These are phyloP conservation scores for Drosophila punjabiensis DNA, from an alignment of 1,140 invertebrate species.

Conservation along the genomic window DNA sequence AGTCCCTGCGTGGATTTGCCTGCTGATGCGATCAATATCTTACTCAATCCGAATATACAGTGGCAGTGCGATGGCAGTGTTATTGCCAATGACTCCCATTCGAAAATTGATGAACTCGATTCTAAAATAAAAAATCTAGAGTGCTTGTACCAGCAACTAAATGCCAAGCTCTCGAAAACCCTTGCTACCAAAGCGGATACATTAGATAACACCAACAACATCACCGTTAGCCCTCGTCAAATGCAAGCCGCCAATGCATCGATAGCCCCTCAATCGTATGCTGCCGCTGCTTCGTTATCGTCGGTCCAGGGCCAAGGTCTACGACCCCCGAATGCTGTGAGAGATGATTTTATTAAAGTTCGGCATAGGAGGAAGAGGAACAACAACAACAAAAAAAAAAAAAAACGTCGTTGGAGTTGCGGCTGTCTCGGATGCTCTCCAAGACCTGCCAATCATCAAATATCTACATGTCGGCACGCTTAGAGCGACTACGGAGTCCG, in stretches of 20 bases:
- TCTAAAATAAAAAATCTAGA: not conserved
- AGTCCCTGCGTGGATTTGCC: not conserved
- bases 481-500: too few species aligned
- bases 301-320: too few species aligned
- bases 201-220: not conserved
- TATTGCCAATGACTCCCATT: not conserved
- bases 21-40: not conserved
- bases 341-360: too few species aligned
- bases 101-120: not conserved
- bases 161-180: not conserved
- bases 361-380: too few species aligned
- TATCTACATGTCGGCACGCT: too few species aligned
- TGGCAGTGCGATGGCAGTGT: not conserved
- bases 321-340: too few species aligned
- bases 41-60: not conserved
- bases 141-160: not conserved
- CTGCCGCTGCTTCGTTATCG: not conserved
- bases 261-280: not conserved
- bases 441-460: too few species aligned
- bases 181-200: not conserved
- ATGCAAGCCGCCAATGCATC: not conserved
- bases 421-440: too few species aligned
- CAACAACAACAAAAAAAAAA: too few species aligned
- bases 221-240: not conserved
- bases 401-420: too few species aligned